Evolutionary conservation across 2,113 vertebrate species (phyloP).

Genomic region (Percopsis transmontana): DNA sequence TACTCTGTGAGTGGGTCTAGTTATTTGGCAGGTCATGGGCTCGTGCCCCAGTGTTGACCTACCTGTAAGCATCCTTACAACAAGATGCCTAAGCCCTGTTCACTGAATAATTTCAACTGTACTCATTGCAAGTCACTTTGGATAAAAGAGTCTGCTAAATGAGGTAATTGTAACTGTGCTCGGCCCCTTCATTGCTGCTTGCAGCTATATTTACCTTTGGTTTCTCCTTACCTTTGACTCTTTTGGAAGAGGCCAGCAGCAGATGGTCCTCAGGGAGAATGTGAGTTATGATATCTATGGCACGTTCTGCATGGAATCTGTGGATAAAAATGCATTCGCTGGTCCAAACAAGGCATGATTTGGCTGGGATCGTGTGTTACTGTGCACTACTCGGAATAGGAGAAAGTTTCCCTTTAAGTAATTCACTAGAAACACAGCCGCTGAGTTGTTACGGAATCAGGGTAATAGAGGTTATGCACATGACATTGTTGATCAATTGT

Average conservation of each 20-base stretch:
- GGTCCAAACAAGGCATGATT: conserved; percentile 14
- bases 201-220: too few relatives aligned
- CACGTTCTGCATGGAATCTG: conserved; percentile 98
- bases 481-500: conserved; percentile 9
- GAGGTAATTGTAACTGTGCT: too few relatives aligned
- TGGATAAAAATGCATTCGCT: conserved; percentile 34
- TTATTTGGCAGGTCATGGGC: too few relatives aligned
- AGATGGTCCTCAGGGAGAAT: conserved; percentile 99
- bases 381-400: conserved; percentile 6
- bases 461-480: conserved; percentile 7
- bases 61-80: too few relatives aligned
- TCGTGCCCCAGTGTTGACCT: too few relatives aligned
- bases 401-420: conserved; percentile 1
- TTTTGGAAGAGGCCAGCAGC: conserved; percentile 96
- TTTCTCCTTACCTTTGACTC: conserved; percentile 98
- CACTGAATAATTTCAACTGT: too few relatives aligned
- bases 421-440: conserved; percentile 10
- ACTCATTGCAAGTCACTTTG: too few relatives aligned
- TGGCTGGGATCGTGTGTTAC: conserved; percentile 9
- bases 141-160: too few relatives aligned
- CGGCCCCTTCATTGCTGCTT: too few relatives aligned
- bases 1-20: too few relatives aligned
- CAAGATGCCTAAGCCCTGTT: too few relatives aligned
- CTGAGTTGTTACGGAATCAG: background rate
- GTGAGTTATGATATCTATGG: conserved; percentile 99